phyloP scores from a whole-genome alignment of 2,113 vertebrate species.

The Sinocyclocheilus grahami region DNA sequence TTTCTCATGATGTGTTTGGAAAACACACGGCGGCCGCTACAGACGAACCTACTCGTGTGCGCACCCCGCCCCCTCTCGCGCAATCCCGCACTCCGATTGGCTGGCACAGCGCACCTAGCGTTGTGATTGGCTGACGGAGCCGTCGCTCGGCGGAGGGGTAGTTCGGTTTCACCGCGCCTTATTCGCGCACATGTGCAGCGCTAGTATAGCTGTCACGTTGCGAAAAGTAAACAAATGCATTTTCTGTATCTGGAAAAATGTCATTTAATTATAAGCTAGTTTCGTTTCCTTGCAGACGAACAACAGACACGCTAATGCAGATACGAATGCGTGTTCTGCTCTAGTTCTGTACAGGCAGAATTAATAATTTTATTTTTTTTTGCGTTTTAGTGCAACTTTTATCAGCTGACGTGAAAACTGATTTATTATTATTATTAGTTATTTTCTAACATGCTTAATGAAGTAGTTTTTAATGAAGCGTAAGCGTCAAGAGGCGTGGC shows the following conservation, averaged over 20 bases:
- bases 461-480: no score
- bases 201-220: not conserved
- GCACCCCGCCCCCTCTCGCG: no score
- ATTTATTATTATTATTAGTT: no score
- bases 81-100: constrained; percentile 60
- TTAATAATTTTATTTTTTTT: not conserved
- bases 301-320: not conserved
- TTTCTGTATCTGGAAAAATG: not conserved
- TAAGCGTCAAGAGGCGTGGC: not conserved
- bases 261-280: not conserved
- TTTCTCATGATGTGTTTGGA: not conserved
- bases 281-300: not conserved
- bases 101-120: rapidly evolving
- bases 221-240: not conserved
- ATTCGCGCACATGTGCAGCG: constrained; percentile 54
- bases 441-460: no score
- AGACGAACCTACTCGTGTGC: not conserved
- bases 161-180: constrained; percentile 65
- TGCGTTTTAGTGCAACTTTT: not conserved
- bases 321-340: not conserved
- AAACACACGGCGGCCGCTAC: not conserved
- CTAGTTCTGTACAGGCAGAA: not conserved
- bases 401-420: no score
- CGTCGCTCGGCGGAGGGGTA: rapidly evolving
- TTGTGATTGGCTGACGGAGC: constrained; percentile 57